These are phyloP conservation scores for Sylvia borin DNA, from an alignment of 2,797 vertebrate species.

Conservation along the genomic window DNA sequence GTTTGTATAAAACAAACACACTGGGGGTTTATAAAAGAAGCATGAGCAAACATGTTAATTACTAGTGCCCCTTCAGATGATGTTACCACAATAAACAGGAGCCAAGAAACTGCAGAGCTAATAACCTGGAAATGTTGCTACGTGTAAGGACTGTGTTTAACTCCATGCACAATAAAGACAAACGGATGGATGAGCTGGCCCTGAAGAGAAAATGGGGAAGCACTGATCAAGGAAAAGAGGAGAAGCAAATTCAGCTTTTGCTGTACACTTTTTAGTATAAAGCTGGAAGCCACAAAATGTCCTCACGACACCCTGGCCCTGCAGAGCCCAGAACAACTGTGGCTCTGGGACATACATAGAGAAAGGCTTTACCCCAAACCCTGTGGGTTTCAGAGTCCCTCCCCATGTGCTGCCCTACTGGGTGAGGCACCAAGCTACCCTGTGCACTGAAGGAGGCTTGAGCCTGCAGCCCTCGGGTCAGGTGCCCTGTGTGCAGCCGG, in stretches of 20 bases:
- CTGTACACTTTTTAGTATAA: not conserved
- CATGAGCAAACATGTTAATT: conserved; percentile 4
- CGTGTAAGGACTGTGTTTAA: not conserved
- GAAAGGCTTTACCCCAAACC: not conserved
- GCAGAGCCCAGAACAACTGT: not conserved
- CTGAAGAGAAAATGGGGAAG: not conserved
- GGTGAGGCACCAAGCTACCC: not conserved
- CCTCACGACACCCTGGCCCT: not conserved
- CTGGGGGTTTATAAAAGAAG: not conserved
- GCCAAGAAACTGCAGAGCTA: conserved; percentile 16
- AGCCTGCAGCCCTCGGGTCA: not conserved
- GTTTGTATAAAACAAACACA: not conserved
- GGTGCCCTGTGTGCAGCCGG: not conserved
- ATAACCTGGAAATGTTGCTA: conserved; percentile 4
- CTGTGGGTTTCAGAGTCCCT: not conserved
- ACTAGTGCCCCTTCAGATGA: conserved; percentile 4
- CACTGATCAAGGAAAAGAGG: not conserved
- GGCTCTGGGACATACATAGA: fast-evolving
- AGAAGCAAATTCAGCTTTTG: not conserved
- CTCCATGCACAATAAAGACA: not conserved
- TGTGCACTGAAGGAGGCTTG: not conserved
- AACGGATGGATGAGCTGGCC: not conserved
- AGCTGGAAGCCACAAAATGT: not conserved
- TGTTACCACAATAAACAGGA: conserved; percentile 9
- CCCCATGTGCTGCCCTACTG: not conserved